These are phyloP conservation scores for Brachionus asplanchnoidis DNA, from an alignment of 1,140 invertebrate genomes.

Conservation along the genomic window DNA sequence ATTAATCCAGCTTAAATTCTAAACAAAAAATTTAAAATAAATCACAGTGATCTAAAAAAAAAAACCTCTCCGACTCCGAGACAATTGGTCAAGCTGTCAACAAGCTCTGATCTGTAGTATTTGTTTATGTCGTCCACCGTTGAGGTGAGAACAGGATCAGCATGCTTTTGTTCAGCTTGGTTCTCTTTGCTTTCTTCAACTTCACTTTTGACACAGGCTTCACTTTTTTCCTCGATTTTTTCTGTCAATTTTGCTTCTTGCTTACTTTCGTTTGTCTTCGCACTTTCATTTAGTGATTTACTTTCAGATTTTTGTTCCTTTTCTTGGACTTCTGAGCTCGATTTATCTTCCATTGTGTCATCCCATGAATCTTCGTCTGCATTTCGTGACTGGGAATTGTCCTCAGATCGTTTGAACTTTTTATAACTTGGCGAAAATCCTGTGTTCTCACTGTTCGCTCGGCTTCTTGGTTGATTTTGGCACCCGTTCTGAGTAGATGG, in stretches of 20 bases:
- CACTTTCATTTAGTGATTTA: neutral
- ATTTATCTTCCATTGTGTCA: neutral
- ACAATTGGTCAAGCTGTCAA: neutral
- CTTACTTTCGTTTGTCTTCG: neutral
- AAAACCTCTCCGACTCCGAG: neutral
- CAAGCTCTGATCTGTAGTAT: neutral
- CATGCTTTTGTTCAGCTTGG: neutral
- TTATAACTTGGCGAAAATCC: neutral
- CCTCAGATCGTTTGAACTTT: constrained; percentile 23
- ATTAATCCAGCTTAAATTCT: constrained; percentile 34
- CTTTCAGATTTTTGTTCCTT: neutral
- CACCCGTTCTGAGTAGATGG: neutral
- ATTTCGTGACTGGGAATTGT: neutral
- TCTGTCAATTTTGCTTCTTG: neutral
- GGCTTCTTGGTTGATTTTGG: neutral
- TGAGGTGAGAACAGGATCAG: neutral
- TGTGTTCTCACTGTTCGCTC: neutral
- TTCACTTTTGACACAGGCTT: neutral
- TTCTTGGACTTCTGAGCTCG: neutral
- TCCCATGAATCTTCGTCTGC: neutral
- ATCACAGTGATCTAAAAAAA: neutral
- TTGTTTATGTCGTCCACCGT: constrained; percentile 33
- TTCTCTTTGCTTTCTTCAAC: constrained; percentile 9
- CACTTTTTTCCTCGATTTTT: neutral
- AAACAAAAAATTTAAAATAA: neutral